These are phyloP conservation scores for Bambusicola thoracicus DNA, from an alignment of 2,113 vertebrate genomes.

Conservation along the genomic window DNA sequence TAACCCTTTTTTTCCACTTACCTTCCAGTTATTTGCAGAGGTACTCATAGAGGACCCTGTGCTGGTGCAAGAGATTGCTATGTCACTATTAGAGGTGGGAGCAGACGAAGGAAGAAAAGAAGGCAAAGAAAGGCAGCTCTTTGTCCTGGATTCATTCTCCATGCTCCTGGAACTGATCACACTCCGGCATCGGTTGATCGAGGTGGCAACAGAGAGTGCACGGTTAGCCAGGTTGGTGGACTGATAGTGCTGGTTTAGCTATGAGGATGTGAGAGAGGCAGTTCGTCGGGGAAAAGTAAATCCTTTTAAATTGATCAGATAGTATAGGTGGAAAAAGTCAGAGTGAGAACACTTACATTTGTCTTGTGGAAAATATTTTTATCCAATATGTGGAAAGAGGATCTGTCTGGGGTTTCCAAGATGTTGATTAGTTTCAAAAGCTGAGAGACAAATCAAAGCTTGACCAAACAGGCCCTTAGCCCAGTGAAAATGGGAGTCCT, in stretches of 20 bases:
- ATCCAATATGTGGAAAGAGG: background rate
- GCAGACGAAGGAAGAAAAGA: constrained; percentile 16
- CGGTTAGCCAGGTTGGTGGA: constrained; percentile 67
- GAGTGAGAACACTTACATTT: background rate
- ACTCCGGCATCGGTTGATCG: constrained; percentile 70
- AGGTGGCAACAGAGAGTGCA: constrained; percentile 64
- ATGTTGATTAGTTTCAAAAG: background rate
- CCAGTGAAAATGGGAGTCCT: background rate
- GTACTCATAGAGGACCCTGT: constrained; percentile 60
- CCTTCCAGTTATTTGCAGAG: constrained; percentile 78
- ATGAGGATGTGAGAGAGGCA: background rate
- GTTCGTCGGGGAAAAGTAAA: background rate
- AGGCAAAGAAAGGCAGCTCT: constrained; percentile 49
- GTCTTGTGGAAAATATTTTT: background rate
- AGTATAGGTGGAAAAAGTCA: background rate
- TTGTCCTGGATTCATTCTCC: constrained; percentile 75
- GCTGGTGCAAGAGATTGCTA: constrained; percentile 48
- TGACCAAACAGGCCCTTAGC: background rate
- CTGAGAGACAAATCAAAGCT: background rate
- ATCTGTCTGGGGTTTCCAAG: background rate
- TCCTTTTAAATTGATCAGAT: background rate
- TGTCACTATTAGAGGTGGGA: constrained; percentile 15
- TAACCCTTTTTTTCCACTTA: background rate
- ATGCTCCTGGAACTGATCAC: constrained; percentile 78
- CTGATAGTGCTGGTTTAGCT: background rate